These are phyloP conservation scores for Myotis brandtii DNA, from an alignment of 2,113 vertebrate genomes.

Conservation along the genomic window DNA sequence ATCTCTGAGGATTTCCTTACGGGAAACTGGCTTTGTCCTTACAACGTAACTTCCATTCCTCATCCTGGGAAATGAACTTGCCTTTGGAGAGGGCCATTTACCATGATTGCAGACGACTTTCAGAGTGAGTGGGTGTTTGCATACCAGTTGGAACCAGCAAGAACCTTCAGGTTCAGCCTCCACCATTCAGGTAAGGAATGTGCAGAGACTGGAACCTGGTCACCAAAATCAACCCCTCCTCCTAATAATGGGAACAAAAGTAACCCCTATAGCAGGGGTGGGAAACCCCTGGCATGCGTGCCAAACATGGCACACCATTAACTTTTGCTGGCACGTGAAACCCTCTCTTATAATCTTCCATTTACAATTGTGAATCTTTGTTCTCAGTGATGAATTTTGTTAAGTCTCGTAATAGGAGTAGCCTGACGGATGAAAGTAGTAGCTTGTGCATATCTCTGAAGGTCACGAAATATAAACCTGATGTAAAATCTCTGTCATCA, in stretches of 20 bases:
- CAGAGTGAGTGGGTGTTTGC: neutral
- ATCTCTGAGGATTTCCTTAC: neutral
- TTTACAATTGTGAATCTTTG: no score
- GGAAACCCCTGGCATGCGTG: no score
- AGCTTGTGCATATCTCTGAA: no score
- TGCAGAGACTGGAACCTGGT: neutral
- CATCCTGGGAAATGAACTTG: neutral
- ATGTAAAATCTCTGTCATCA: no score
- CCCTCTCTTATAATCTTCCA: no score
- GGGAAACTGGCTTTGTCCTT: neutral
- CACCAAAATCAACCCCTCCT: neutral
- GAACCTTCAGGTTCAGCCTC: neutral
- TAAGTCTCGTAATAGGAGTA: no score
- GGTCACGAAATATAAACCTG: no score
- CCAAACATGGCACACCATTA: no score
- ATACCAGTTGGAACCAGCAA: neutral
- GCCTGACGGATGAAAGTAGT: no score
- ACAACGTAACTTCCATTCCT: neutral
- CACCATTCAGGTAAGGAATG: neutral
- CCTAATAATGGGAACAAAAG: neutral
- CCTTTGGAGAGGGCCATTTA: neutral
- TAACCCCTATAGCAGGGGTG: neutral
- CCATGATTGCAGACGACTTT: neutral
- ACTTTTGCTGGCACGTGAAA: no score
- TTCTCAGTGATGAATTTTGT: no score